These are phyloP conservation scores for Drosophila macrospina DNA, from an alignment of 2,888 invertebrate species.

Conservation along the genomic window DNA sequence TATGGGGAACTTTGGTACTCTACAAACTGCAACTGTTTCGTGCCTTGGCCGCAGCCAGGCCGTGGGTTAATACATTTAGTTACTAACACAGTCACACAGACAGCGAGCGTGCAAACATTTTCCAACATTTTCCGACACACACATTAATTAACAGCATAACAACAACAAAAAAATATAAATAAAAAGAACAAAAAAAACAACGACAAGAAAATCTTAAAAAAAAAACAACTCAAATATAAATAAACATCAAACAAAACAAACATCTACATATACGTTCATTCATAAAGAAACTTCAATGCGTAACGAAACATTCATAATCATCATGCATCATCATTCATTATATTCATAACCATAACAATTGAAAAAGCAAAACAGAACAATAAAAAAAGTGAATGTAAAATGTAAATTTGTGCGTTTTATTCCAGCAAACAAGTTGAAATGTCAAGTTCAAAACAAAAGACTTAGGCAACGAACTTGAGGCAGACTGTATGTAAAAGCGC, in stretches of 20 bases:
- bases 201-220: conserved; percentile 26
- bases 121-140: conserved; percentile 56
- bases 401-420: conserved; percentile 54
- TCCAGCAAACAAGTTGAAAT: neutral
- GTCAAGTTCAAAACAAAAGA: conserved; percentile 65
- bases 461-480: conserved; percentile 68
- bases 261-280: conserved; percentile 66
- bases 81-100: conserved; percentile 65
- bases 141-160: conserved; percentile 65
- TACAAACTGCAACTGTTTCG: conserved; percentile 63
- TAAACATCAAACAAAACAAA: conserved; percentile 32
- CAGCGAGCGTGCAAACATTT: conserved; percentile 44
- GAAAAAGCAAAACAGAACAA: conserved; percentile 77
- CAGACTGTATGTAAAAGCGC: no score
- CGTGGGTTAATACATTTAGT: conserved; percentile 64
- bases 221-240: conserved; percentile 24
- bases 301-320: conserved; percentile 72
- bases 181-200: conserved; percentile 8
- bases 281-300: conserved; percentile 57
- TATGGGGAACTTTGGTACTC: conserved; percentile 77
- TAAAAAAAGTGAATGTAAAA: conserved; percentile 81
- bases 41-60: conserved; percentile 51
- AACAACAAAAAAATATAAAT: conserved; percentile 41
- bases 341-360: conserved; percentile 82
- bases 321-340: conserved; percentile 79